A percentile compares a stretch with the other conserved stretches of the same genome.
phyloP scores from a whole-genome alignment of 2,888 invertebrate species.

The Cryptocephalus primarius region DNA sequence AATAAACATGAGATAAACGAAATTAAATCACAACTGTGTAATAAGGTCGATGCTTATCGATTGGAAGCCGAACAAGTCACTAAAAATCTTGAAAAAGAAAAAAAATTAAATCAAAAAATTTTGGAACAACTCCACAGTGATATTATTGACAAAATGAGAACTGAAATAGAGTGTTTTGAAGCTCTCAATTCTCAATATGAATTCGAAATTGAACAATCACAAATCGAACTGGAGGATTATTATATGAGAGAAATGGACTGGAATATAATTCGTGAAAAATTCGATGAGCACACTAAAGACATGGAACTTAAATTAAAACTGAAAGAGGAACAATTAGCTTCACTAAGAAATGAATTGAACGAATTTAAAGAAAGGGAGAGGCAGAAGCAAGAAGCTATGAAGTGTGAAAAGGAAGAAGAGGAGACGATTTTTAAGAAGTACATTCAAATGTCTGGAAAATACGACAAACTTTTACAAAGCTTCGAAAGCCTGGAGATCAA shows the following conservation, averaged over 20 bases:
- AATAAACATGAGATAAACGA: slow-evolving; percentile 22
- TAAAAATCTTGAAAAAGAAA: slow-evolving; percentile 11
- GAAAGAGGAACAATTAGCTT: slow-evolving; percentile 12
- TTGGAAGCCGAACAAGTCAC: slow-evolving; percentile 10
- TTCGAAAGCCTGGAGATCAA: slow-evolving; percentile 22
- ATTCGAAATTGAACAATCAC: slow-evolving; percentile 15
- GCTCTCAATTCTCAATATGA: slow-evolving; percentile 9
- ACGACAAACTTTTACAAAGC: slow-evolving; percentile 26
- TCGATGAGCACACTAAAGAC: slow-evolving; percentile 11
- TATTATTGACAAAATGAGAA: slow-evolving; percentile 13
- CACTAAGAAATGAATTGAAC: slow-evolving; percentile 10
- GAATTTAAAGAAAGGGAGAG: slow-evolving; percentile 17
- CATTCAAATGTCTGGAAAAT: slow-evolving; percentile 30
- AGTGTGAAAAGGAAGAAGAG: slow-evolving; percentile 26
- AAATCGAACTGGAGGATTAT: slow-evolving; percentile 18
- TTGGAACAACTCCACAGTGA: slow-evolving; percentile 17
- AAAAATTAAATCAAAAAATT: slow-evolving; percentile 17
- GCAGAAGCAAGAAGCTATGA: slow-evolving; percentile 21
- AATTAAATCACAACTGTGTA: slow-evolving; percentile 21
- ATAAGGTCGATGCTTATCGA: slow-evolving; percentile 21
- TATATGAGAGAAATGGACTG: slow-evolving; percentile 18
- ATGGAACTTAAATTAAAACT: slow-evolving; percentile 10
- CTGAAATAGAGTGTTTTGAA: slow-evolving; percentile 15
- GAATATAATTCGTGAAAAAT: slow-evolving; percentile 15
- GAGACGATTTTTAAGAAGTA: slow-evolving; percentile 25